Base-by-base conservation (phyloP, 2,113 vertebrate species). In the Rafetus swinhoei region DNA sequence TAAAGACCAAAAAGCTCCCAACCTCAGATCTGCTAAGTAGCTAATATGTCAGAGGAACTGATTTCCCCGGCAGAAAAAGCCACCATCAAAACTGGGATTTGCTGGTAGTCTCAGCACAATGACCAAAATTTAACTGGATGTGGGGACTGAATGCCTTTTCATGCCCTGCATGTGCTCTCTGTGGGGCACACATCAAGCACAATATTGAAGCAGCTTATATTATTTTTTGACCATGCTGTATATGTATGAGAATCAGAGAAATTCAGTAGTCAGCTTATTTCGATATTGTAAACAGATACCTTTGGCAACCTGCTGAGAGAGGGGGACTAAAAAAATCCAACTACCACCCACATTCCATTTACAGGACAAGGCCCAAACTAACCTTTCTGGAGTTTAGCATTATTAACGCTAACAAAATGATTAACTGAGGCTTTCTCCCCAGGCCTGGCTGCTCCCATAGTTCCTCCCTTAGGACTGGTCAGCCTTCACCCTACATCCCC, bases 241-340 rank as follows among this genome's bases (percentile, higher is more conserved):
- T 25, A 7, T 11, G 57, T 15, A 15, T 32, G 13, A 65, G 60
- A 65, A 19, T 7, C 4, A 57, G 81, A 74, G 85, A 39, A 12
- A 62, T 90, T 53, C 55, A 84, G 60, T 53, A 60, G 87, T 88
- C 84, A 86, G 39, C 18, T 93, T 83, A 59, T 65, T 57, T 35
- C 22, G 24, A 1, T 0, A 84, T 84, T 45, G 62, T 59, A 50
- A 80, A 72, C 11, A 27, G 89, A 21, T 80, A 80, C 76, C 32
- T 79, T 87, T 18, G n/a, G 50, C 90, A 88, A 79, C 39, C 72
- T 1, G 50, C 53, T 86, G 5, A 16, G 54, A 15, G 16, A 16
- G 18, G 7, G 16, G 9, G 9, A 22, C 8, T 4, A 9, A 4
- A 9, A 57, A 4, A n/a, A 74, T 84, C n/a, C 21, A 22, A 9